Percentiles rank a stretch among this genome's conserved stretches.
These are phyloP conservation scores for Rutpela maculata DNA, from an alignment of 2,888 invertebrate species.

Conservation along the genomic window DNA sequence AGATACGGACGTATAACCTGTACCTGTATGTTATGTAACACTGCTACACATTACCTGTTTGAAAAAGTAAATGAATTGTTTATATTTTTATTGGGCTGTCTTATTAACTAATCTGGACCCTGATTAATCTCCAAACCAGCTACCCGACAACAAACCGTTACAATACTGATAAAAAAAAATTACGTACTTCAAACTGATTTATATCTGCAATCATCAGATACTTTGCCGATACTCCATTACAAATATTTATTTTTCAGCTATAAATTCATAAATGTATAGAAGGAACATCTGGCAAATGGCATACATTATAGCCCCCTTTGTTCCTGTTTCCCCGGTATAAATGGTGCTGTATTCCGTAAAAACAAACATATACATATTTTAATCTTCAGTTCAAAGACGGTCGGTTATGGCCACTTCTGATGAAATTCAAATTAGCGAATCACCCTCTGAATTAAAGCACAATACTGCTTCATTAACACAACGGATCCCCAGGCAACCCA, in stretches of 20 bases:
- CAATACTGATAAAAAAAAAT: no score
- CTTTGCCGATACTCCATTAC: not conserved
- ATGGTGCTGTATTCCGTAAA: not conserved
- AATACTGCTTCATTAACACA: slow-evolving; percentile 45
- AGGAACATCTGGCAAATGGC: not conserved
- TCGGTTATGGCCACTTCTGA: slow-evolving; percentile 26
- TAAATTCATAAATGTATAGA: not conserved
- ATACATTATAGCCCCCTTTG: not conserved
- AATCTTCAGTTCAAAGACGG: slow-evolving; percentile 22
- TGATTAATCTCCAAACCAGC: no score
- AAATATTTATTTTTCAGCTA: not conserved
- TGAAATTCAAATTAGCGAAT: slow-evolving; percentile 43
- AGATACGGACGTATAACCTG: no score
- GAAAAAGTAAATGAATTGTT: no score
- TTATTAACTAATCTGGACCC: no score
- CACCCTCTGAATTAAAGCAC: slow-evolving; percentile 40
- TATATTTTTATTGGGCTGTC: no score
- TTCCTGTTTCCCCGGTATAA: not conserved
- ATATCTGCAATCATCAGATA: not conserved
- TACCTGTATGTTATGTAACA: no score
- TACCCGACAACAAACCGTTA: no score
- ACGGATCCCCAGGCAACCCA: slow-evolving; percentile 26
- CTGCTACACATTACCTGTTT: no score
- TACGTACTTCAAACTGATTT: not conserved
- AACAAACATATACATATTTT: slow-evolving; percentile 26